A percentile compares a stretch with the other conserved stretches of the same genome.
Conservation (phyloP, 2,888 invertebrate species). For the Lottia gigantea region DNA sequence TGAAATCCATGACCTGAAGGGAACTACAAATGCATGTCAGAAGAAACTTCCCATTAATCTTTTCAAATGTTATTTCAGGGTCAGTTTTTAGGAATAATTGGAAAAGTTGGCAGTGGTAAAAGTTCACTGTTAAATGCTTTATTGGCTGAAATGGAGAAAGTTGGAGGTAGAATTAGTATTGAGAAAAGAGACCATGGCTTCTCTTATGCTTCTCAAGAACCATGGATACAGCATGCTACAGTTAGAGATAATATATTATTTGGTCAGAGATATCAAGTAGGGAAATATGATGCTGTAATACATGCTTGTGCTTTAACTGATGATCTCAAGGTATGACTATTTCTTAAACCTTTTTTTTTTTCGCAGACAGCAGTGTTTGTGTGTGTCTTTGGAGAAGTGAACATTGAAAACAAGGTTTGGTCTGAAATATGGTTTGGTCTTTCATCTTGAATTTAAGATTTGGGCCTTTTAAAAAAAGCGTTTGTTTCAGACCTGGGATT, state of each 20-base stretch:
- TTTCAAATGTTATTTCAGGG: conserved; percentile 47
- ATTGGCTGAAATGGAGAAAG: conserved; percentile 83
- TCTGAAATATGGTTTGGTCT: too few species aligned
- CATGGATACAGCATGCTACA: conserved; percentile 92
- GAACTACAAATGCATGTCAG: too few species aligned
- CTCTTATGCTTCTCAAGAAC: conserved; percentile 80
- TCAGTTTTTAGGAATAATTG: conserved; percentile 81
- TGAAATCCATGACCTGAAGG: too few species aligned
- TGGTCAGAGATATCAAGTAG: conserved; percentile 84
- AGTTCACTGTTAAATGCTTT: conserved; percentile 86
- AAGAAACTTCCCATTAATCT: too few species aligned
- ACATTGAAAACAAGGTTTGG: too few species aligned
- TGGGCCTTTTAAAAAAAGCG: too few species aligned
- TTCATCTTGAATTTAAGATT: too few species aligned
- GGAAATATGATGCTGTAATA: conserved; percentile 82
- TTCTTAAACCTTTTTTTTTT: too few species aligned
- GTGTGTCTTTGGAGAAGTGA: too few species aligned
- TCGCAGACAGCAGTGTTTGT: too few species aligned
- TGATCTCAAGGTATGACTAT: conserved; percentile 71
- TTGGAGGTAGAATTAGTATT: conserved; percentile 75
- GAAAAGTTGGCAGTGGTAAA: conserved; percentile 92
- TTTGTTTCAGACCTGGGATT: too few species aligned
- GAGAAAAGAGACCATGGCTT: conserved; percentile 72
- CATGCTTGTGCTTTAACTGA: conserved; percentile 86
- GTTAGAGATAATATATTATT: conserved; percentile 94